phyloP scores from a whole-genome alignment of 30 jellyfish, hydroid and myxozoan species.

The Hydractinia echinata region DNA sequence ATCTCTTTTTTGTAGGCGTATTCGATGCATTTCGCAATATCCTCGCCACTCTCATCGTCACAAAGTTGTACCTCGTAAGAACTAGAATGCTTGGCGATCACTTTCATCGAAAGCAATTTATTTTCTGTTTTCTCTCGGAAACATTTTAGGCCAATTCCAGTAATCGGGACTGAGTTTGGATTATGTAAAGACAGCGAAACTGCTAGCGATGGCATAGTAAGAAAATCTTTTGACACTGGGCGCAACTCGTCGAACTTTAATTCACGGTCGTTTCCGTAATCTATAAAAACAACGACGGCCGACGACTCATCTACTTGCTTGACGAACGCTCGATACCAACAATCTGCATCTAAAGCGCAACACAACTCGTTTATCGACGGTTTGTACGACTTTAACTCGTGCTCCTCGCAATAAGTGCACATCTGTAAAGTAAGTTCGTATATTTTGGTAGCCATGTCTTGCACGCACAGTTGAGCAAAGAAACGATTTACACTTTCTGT shows the following conservation, averaged over 20 bases:
- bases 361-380: slow-evolving; percentile 29
- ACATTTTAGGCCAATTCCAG: neutral
- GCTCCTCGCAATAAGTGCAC: slow-evolving; percentile 13
- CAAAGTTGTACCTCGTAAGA: neutral
- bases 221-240: slow-evolving; percentile 18
- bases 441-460: neutral
- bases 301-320: neutral
- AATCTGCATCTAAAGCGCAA: slow-evolving; percentile 20
- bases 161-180: neutral
- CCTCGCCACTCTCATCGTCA: slow-evolving; percentile 1
- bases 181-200: slow-evolving; percentile 3
- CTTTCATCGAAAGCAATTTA: neutral
- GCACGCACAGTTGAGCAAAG: slow-evolving; percentile 13
- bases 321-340: slow-evolving; percentile 28
- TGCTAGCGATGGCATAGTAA: slow-evolving; percentile 25
- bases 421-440: slow-evolving; percentile 12
- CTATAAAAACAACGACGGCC: slow-evolving; percentile 34
- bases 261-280: slow-evolving; percentile 31
- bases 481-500: slow-evolving; percentile 13
- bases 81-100: neutral
- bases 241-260: slow-evolving; percentile 24
- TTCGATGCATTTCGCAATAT: neutral
- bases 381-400: neutral
- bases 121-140: neutral
- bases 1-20: too few relatives aligned